Conservation (phyloP, 2,888 invertebrate genomes). For the Tenthredo amoena region DNA sequence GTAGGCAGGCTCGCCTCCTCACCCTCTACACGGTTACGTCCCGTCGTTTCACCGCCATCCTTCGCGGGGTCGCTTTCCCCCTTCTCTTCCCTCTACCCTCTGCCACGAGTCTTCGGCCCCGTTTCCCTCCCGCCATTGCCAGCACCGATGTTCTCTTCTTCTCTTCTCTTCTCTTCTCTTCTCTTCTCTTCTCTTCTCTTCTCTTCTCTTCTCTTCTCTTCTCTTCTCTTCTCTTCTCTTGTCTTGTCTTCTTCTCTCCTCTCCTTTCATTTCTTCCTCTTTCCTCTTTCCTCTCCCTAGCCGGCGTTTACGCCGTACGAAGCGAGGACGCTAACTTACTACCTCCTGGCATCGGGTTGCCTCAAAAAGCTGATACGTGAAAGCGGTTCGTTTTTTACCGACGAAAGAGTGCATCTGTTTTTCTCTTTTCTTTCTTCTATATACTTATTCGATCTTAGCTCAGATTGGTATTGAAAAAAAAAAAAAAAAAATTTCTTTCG, state of each 20-base stretch:
- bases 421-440: background rate
- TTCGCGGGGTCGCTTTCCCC: conserved; percentile 58
- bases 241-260: conserved; percentile 47
- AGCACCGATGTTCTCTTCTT: conserved; percentile 53
- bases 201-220: conserved; percentile 57
- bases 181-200: conserved; percentile 56
- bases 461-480: background rate
- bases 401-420: background rate
- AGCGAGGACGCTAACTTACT: conserved; percentile 30
- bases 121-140: conserved; percentile 57
- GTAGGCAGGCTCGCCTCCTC: conserved; percentile 61
- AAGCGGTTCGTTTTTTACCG: background rate
- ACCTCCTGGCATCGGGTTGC: background rate
- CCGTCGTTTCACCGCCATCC: conserved; percentile 62
- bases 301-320: background rate
- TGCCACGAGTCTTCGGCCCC: conserved; percentile 36
- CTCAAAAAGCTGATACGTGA: background rate
- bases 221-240: conserved; percentile 55
- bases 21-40: conserved; percentile 63
- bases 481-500: background rate
- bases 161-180: conserved; percentile 15
- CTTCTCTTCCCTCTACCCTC: conserved; percentile 52
- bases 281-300: conserved; percentile 55
- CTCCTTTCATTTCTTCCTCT: conserved; percentile 57
- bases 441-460: background rate